Percentiles rank a stretch among this genome's conserved stretches.
phyloP scores from a whole-genome alignment of 1,140 invertebrate genomes.

The Drosophila nebulosa region DNA sequence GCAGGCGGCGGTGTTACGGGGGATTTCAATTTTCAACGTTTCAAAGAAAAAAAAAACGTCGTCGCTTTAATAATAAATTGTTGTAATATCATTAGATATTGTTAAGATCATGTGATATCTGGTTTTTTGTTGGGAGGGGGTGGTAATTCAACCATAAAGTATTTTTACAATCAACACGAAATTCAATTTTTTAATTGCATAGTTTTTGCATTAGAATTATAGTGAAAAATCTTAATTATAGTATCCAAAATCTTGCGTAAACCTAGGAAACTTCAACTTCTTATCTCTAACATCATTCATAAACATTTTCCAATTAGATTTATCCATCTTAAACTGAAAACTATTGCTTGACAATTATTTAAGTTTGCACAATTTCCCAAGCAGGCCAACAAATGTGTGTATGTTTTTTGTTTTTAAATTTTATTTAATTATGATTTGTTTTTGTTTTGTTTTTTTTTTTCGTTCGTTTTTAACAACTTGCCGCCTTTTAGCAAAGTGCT shows the following conservation, averaged over 20 bases:
- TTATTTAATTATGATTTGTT: background rate
- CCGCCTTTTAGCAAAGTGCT: background rate
- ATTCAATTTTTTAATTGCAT: background rate
- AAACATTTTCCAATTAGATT: background rate
- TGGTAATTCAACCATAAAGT: background rate
- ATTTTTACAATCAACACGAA: background rate
- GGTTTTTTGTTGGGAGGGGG: background rate
- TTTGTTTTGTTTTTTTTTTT: background rate
- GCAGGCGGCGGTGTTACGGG: background rate
- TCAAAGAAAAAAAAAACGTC: background rate
- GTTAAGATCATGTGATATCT: background rate
- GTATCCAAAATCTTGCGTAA: too few relatives aligned
- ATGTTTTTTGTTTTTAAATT: background rate
- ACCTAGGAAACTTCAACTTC: too few relatives aligned
- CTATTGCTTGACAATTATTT: too few relatives aligned
- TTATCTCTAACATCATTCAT: background rate
- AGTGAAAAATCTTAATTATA: background rate
- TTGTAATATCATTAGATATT: background rate
- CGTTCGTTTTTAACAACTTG: background rate
- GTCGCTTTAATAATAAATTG: background rate
- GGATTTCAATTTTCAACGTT: background rate
- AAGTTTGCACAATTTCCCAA: too few relatives aligned
- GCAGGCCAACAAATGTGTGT: too few relatives aligned
- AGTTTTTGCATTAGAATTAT: background rate
- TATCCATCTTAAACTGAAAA: background rate